phyloP scores from a whole-genome alignment of 2,888 invertebrate genomes.

The Girardia tigrina region DNA sequence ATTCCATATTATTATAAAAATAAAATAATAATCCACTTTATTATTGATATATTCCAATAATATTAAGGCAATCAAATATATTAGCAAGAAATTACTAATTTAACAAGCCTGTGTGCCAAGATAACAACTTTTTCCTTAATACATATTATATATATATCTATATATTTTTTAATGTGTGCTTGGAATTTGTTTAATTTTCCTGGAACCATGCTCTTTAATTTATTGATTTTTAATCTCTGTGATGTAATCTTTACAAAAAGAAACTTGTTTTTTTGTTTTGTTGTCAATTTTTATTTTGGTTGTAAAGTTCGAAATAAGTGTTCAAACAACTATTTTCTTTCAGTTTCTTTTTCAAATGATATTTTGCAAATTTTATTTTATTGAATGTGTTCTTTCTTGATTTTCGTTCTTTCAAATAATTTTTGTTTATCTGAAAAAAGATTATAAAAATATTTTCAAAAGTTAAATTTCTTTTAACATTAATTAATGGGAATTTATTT shows the following conservation, averaged over 20 bases:
- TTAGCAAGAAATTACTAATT: background rate
- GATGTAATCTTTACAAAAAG: background rate
- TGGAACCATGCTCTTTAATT: background rate
- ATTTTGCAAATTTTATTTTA: background rate
- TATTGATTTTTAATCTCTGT: background rate
- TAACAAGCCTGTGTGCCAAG: background rate
- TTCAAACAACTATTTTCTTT: background rate
- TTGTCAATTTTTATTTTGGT: background rate
- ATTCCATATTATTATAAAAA: no score
- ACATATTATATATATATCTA: no score
- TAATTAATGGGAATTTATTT: no score
- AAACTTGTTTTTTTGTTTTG: background rate
- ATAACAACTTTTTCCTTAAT: background rate
- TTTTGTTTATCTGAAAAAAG: background rate
- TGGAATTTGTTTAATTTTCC: background rate
- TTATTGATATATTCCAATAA: no score
- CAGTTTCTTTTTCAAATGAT: no score
- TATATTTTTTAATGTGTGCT: background rate
- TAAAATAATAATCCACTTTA: no score
- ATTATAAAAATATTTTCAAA: no score
- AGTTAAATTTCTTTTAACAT: no score
- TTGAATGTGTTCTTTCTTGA: background rate
- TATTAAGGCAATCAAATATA: no score
- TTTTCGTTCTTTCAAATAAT: background rate
- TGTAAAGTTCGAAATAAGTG: background rate